These are phyloP conservation scores for Mystacides longicornis DNA, from an alignment of 2,888 invertebrate genomes.

Conservation along the genomic window DNA sequence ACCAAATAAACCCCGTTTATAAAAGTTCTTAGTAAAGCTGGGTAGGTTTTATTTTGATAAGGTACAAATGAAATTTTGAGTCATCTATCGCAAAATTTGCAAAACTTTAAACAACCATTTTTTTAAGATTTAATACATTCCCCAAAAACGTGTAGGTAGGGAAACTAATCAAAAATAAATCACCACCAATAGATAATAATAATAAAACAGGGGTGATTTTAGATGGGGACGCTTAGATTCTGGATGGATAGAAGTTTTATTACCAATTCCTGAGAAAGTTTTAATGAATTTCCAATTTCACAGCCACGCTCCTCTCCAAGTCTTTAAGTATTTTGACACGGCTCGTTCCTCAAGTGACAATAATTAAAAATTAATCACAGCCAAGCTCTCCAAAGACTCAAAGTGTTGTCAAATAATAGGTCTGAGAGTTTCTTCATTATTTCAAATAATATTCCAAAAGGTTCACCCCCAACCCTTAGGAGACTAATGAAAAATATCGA, in stretches of 20 bases:
- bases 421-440: neutral
- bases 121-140: neutral
- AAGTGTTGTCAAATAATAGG: neutral
- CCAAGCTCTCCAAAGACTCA: neutral
- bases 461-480: too few species aligned
- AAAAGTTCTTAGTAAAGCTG: too few species aligned
- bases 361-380: neutral
- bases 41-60: too few species aligned
- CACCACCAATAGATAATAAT: neutral
- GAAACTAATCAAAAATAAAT: constrained; percentile 1
- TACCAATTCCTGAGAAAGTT: neutral
- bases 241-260: neutral
- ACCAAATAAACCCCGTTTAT: too few species aligned
- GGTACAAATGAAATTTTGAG: too few species aligned
- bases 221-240: too few species aligned
- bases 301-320: neutral
- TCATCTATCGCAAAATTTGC: too few species aligned
- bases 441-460: too few species aligned
- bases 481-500: too few species aligned
- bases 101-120: neutral
- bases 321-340: neutral
- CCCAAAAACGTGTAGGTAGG: neutral
- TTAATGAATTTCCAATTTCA: constrained; percentile 1
- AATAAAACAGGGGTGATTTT: too few species aligned
- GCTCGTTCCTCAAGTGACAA: neutral